A percentile compares a stretch with the other conserved stretches of the same genome.
Conservation (phyloP, 2,113 vertebrate genomes). For the Clarias macrocephalus region DNA sequence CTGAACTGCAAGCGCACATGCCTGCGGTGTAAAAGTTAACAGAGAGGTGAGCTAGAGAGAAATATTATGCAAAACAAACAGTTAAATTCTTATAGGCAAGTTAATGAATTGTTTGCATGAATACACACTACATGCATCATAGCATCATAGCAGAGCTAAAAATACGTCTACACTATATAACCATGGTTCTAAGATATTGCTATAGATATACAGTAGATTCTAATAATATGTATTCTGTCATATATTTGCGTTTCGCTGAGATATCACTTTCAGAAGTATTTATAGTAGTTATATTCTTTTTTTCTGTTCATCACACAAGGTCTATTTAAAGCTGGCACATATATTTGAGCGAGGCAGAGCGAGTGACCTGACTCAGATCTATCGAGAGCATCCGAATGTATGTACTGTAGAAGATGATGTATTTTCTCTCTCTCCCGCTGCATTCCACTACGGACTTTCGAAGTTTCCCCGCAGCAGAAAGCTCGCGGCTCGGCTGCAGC, state of each 20-base stretch:
- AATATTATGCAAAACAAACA: too few relatives aligned
- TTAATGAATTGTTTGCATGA: too few relatives aligned
- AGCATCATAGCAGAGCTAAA: too few relatives aligned
- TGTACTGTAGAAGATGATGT: neutral
- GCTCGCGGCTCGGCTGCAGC: slow-evolving; percentile 8
- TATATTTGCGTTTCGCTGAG: neutral
- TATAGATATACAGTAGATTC: neutral
- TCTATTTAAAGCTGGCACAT: neutral
- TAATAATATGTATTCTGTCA: neutral
- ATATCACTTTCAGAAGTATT: neutral
- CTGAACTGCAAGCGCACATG: too few relatives aligned
- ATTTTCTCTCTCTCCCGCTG: neutral
- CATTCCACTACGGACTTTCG: neutral
- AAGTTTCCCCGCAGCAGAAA: slow-evolving; percentile 24
- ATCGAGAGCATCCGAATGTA: neutral
- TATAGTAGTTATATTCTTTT: neutral
- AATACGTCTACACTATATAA: too few relatives aligned
- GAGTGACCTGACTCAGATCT: neutral
- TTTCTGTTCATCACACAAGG: neutral
- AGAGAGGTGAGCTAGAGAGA: too few relatives aligned
- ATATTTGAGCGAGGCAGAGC: neutral
- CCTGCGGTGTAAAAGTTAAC: too few relatives aligned
- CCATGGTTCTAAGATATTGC: too few relatives aligned
- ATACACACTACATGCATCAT: too few relatives aligned
- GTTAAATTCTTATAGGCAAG: too few relatives aligned